These are phyloP conservation scores for Takifugu bimaculatus DNA, from an alignment of 2,113 vertebrate genomes.

Conservation along the genomic window DNA sequence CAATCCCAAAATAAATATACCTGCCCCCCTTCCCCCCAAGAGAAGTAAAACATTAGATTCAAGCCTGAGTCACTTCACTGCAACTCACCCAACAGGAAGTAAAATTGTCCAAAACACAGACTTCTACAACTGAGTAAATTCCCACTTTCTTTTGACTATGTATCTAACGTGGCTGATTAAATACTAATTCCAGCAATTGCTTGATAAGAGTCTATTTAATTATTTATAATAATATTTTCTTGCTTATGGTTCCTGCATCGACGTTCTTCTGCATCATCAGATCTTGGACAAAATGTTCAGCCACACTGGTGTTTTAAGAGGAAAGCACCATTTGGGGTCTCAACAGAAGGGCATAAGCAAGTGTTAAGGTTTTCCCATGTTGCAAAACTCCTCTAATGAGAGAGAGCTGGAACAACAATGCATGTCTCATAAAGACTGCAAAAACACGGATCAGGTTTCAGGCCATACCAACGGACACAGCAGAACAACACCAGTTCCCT, in stretches of 20 bases:
- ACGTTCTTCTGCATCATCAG: slow-evolving; percentile 13
- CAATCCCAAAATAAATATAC: slow-evolving; percentile 27
- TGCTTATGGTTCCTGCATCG: neutral
- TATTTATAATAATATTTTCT: neutral
- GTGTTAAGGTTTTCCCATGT: neutral
- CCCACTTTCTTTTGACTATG: neutral
- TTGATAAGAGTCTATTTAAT: slow-evolving; percentile 8
- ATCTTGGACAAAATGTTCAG: slow-evolving; percentile 30
- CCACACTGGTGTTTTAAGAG: neutral
- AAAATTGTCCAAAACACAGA: neutral
- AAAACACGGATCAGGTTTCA: slow-evolving; percentile 33
- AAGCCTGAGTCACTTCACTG: slow-evolving; percentile 9
- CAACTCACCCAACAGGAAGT: neutral
- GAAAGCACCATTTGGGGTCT: neutral
- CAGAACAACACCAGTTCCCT: slow-evolving; percentile 43
- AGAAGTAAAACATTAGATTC: slow-evolving; percentile 5
- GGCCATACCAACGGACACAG: slow-evolving; percentile 18
- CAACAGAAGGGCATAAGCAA: neutral
- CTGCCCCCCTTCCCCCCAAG: neutral
- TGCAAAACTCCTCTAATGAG: slow-evolving; percentile 4
- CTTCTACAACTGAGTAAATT: slow-evolving; percentile 1
- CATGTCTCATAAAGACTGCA: slow-evolving; percentile 49
- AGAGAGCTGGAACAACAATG: slow-evolving; percentile 26
- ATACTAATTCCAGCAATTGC: neutral
- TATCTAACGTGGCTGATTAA: slow-evolving; percentile 22